These are phyloP conservation scores for rabbit (Oryctolagus cuniculus) DNA, from an alignment of 2,113 vertebrate genomes.

Conservation along the genomic window mOryCun1.1 NC_091448.1:15102501-15103000, in stretches of 20 bases:
- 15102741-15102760: slow-evolving; percentile 40
- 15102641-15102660: not conserved
- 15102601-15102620: not conserved
- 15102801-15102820: not conserved
- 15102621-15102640: not conserved
- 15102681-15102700: slow-evolving; percentile 51
- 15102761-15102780: slow-evolving; percentile 55
- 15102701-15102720: slow-evolving; percentile 45
- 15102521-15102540: slow-evolving; percentile 13
- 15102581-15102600: not conserved
- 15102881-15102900: not conserved
- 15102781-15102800: slow-evolving; percentile 41
- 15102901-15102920: not conserved
- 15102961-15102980: no score
- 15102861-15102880: not conserved
- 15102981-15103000: no score
- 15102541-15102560: slow-evolving; percentile 1
- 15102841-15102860: not conserved
- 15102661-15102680: slow-evolving; percentile 7
- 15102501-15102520: slow-evolving; percentile 10
- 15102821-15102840: not conserved
- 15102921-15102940: no score
- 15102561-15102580: slow-evolving; percentile 35
- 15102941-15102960: no score
- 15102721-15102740: slow-evolving; percentile 48